Base-by-base conservation (phyloP, 2,797 vertebrate species). In the Hydrocynus forskahlii region DNA sequence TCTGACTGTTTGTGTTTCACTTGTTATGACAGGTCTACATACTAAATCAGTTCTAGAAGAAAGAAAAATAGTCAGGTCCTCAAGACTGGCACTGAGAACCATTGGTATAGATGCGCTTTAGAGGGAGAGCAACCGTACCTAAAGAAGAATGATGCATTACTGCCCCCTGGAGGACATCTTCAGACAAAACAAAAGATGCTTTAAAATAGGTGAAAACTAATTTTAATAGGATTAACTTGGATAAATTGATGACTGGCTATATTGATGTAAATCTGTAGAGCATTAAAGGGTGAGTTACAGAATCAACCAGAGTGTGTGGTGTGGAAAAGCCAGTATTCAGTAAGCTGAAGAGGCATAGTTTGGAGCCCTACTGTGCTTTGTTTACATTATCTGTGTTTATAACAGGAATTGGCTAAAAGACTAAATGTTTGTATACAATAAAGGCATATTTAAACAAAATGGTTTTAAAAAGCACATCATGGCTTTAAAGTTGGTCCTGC, bases 151-250 rank as follows among this genome's bases (percentile, higher is more conserved):
- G n/a, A 62, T 73, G 62, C 68, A 38, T 79, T 80, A 80, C 82
- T 87, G 86, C 83, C 85, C 81, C 80, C 88, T 88, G 81, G 81
- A 76, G 88, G 85, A 54, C 67, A 80, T 72, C 84, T 79, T 8
- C 16, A 57, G 1, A 16, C 66, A 69, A 23, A 2, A 4, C 76
- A 59, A 12, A 62, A 62, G n/a, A 8, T 29, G 14, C 40, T 71
- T 29, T 40, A 6, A 17, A 78, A 40, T 25, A 16, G 9, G 13
- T 43, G 7, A 7, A 29, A 35, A 43, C 35, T 8, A 16, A 9
- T 67, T 60, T 4, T 19, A 57, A 6, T 48, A 48, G 3, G 40
- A 43, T 43, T 43, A 3, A 43, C 7, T n/a, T n/a, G n/a, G 40
- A 43, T 43, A 43, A 4, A 43, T 43, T 43, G 7, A 43, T 35